Evolutionary conservation across 2,888 invertebrate species (phyloP).

Genomic region (Acanthacorydalis orientalis): DNA sequence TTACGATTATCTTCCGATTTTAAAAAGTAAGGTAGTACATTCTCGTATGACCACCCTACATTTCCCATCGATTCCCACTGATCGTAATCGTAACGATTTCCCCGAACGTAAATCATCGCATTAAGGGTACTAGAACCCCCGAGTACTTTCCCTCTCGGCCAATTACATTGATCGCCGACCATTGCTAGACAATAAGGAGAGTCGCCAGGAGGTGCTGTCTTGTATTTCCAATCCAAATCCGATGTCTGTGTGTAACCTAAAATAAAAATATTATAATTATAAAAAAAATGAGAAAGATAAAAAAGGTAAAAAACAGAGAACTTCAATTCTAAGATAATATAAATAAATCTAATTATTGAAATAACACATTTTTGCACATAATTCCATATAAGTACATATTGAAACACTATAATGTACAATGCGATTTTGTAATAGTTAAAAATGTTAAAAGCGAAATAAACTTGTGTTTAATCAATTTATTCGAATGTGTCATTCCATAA

Average conservation of each 20-base stretch:
- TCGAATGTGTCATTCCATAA: no score
- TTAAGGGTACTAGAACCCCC: conserved; percentile 80
- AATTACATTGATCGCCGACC: conserved; percentile 75
- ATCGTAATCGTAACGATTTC: conserved; percentile 75
- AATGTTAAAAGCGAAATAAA: no score
- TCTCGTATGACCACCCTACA: conserved; percentile 70
- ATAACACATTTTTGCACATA: no score
- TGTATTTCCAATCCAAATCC: conserved; percentile 83
- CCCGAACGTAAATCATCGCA: conserved; percentile 83
- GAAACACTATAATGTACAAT: no score
- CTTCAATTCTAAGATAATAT: no score
- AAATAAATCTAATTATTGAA: no score
- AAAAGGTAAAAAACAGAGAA: no score
- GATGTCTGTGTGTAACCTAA: conserved; percentile 65
- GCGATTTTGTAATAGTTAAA: no score
- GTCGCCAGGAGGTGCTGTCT: conserved; percentile 61
- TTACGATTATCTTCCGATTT: conserved; percentile 82
- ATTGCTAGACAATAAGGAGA: conserved; percentile 75
- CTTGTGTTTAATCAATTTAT: no score
- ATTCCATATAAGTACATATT: no score
- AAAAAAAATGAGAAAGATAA: no score
- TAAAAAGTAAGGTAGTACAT: conserved; percentile 67
- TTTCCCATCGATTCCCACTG: conserved; percentile 72
- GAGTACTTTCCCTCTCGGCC: conserved; percentile 83
- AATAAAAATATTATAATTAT: not conserved